A percentile compares a stretch with the other conserved stretches of the same genome.
These are phyloP conservation scores for Heliconius charithonia DNA, from an alignment of 2,888 invertebrate species.

Conservation along the genomic window DNA sequence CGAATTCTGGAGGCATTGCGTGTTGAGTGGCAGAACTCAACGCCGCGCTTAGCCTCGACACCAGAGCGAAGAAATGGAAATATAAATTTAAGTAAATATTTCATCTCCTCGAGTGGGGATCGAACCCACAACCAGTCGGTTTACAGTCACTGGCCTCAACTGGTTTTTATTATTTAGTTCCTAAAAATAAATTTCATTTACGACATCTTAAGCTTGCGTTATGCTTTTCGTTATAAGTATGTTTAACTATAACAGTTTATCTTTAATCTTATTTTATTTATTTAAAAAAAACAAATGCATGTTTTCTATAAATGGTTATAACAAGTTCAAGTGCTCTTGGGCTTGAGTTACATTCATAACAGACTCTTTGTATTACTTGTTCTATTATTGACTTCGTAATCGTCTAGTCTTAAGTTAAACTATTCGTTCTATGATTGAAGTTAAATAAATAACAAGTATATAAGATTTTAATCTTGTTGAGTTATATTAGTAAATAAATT, in stretches of 20 bases:
- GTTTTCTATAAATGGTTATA: slow-evolving; percentile 29
- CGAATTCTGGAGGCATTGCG: no score
- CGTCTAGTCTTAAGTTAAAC: slow-evolving; percentile 9
- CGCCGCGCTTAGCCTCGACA: no score
- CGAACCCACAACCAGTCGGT: no score
- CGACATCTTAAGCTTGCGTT: not conserved
- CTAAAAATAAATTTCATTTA: no score
- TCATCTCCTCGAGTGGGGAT: no score
- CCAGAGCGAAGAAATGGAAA: no score
- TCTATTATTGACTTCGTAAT: slow-evolving; percentile 25
- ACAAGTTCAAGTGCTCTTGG: slow-evolving; percentile 9
- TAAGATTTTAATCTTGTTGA: not conserved
- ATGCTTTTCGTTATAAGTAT: not conserved
- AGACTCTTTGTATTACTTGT: slow-evolving; percentile 28
- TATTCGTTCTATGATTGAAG: not conserved
- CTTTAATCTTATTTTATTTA: not conserved
- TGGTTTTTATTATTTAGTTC: no score
- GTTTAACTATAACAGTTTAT: not conserved
- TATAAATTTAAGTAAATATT: no score
- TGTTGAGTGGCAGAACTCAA: no score
- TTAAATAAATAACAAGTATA: no score
- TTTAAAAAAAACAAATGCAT: not conserved
- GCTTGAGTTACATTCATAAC: slow-evolving; percentile 33
- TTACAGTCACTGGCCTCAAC: no score
- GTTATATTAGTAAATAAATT: not conserved